Evolutionary conservation across 37 sponge, comb jelly and placozoan species (phyloP), one percentile per base, ranked within the genome.

Genomic region (Agelas oroides): DNA sequence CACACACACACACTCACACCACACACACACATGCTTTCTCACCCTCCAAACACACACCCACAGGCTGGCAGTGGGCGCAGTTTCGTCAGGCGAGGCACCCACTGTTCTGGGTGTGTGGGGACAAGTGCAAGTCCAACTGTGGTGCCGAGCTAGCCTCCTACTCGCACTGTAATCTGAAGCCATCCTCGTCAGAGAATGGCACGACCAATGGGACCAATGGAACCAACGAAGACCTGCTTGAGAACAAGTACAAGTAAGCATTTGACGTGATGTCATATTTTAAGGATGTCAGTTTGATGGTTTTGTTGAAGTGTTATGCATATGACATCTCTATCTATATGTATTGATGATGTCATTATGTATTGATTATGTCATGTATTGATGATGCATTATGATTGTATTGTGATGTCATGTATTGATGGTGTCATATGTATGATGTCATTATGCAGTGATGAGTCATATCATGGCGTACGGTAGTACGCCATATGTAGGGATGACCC

Each of bases 41-140:
- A 54, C 76, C 3, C 32, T 15, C 57, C 72, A 71, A 3, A 15
- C 72, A 71, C 39, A 46, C 46, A 46, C 35, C 6, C 31, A 0
- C 18, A 94, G 94, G 97, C 59, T 96, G 97, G 97, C 30, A 91
- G 53, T 96, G 97, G 97, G 81, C 86, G 15, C 37, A 65, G 35
- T 93, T 76, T 59, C 60, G 92, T 8, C 31, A 85, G 34, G 92
- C 92, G 1, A 58, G 14, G 23, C 97, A 96, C 76, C 97, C 97
- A 28, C 69, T 72, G 27, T 96, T 96, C 89, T 96, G 94, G 97
- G 92, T 96, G 46, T 96, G 97, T 70, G 31, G 40, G 11, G 65
- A 90, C 18, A 84, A 78, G 13, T 96, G 97, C 80, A 90, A 93
- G 84, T 83, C 92, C 21, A 73, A 81, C 25, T 96, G 97, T 80